A percentile compares a stretch with the other conserved stretches of the same genome.
These are phyloP conservation scores for Hippocampus kuda DNA, from an alignment of 2,797 vertebrate genomes.

Conservation along the genomic window DNA sequence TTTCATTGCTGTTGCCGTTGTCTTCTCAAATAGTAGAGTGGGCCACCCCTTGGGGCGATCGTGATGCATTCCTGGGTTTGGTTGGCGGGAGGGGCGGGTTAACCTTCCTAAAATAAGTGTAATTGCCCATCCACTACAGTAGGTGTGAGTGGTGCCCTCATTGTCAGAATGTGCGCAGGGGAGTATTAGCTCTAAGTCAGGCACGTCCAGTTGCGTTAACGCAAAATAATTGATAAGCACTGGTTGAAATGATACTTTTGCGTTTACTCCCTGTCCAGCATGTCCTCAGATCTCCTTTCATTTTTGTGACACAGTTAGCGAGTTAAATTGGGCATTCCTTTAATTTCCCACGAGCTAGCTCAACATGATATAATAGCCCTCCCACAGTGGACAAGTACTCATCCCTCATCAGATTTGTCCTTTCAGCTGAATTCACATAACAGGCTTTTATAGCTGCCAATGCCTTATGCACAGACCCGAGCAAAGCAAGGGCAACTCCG, in stretches of 20 bases:
- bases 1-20: neutral
- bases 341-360: conserved; percentile 37
- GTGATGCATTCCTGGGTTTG: no score
- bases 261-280: neutral
- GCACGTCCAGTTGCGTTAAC: no score
- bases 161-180: no score
- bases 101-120: no score
- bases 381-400: conserved; percentile 28
- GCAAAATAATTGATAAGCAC: no score
- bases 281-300: neutral
- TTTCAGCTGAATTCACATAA: conserved; percentile 25
- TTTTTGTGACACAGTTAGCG: conserved; percentile 15
- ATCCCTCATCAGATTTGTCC: conserved; percentile 26
- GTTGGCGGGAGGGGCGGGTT: no score
- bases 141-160: no score
- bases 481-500: neutral
- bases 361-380: conserved; percentile 20
- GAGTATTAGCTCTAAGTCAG: no score
- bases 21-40: neutral
- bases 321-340: conserved; percentile 24
- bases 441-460: neutral
- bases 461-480: neutral
- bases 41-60: no score
- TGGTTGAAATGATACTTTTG: no score
- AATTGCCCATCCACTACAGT: no score